Evolutionary conservation across 1,140 invertebrate genomes (phyloP).

Genomic region (Drosophila sucinea): DNA sequence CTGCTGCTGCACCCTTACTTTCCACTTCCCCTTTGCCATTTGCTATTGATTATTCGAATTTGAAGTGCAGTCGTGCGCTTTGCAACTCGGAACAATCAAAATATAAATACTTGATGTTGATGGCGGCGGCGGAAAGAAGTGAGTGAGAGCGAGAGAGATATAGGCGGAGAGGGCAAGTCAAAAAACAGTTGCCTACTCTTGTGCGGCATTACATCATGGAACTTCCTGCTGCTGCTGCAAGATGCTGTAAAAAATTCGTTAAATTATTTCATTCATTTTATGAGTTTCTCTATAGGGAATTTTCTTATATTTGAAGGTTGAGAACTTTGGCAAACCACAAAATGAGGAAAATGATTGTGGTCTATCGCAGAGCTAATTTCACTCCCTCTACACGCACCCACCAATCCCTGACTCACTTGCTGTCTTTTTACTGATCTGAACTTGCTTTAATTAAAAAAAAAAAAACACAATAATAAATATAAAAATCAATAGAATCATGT

Average conservation of each 20-base stretch:
- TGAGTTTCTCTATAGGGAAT: not conserved
- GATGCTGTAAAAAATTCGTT: not conserved
- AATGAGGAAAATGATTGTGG: not conserved
- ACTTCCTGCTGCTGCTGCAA: not conserved
- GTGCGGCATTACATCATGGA: conserved; percentile 7
- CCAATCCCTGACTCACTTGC: not conserved
- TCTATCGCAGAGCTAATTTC: not conserved
- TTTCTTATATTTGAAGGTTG: not conserved
- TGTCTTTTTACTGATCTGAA: not conserved
- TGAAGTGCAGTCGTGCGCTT: conserved; percentile 51
- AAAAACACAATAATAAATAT: not conserved
- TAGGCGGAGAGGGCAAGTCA: not conserved
- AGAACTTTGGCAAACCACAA: not conserved
- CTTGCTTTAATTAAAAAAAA: not conserved
- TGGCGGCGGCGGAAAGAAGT: not conserved
- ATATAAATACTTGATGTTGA: conserved; percentile 32
- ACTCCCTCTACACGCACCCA: not conserved
- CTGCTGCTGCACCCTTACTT: not conserved
- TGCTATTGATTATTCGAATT: conserved; percentile 65
- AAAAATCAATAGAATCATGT: conserved; percentile 7
- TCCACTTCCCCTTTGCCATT: not conserved
- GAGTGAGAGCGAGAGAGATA: not conserved
- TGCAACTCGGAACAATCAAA: conserved; percentile 41
- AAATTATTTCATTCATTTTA: not conserved
- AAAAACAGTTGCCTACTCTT: conserved; percentile 4